A percentile compares a stretch with the other conserved stretches of the same genome.
phyloP scores from a whole-genome alignment of 2,797 vertebrate genomes.

The Zonotrichia albicollis region DNA sequence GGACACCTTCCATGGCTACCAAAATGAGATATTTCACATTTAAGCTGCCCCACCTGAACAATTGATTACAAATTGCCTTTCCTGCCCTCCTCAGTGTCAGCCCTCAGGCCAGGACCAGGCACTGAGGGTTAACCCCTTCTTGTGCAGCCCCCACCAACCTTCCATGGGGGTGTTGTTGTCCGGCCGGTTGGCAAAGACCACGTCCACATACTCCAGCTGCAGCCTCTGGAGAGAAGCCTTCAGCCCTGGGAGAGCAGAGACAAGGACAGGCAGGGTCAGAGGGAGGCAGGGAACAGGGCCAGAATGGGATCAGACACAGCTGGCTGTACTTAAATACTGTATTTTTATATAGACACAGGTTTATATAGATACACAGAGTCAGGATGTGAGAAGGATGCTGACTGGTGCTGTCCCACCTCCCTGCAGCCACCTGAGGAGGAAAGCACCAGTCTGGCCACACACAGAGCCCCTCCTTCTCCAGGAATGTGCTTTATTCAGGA shows the following conservation, averaged over 20 bases:
- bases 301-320: accelerated
- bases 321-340: accelerated
- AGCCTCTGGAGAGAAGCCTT: slow-evolving; percentile 94
- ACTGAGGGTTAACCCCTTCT: neutral
- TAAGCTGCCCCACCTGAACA: neutral
- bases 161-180: slow-evolving; percentile 98
- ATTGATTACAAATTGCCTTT: neutral
- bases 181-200: slow-evolving; percentile 95
- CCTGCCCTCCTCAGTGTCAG: neutral
- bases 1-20: neutral
- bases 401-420: neutral
- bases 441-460: neutral
- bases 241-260: slow-evolving; percentile 78
- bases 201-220: slow-evolving; percentile 96
- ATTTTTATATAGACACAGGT: accelerated
- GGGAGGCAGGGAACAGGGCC: neutral
- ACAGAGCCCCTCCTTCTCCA: neutral
- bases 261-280: neutral
- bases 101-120: neutral
- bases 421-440: neutral
- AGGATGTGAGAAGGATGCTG: accelerated
- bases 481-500: neutral
- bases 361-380: accelerated
- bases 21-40: neutral
- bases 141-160: slow-evolving; percentile 79